Conservation (phyloP, 2,113 vertebrate species). For the Aegypius monachus region DNA sequence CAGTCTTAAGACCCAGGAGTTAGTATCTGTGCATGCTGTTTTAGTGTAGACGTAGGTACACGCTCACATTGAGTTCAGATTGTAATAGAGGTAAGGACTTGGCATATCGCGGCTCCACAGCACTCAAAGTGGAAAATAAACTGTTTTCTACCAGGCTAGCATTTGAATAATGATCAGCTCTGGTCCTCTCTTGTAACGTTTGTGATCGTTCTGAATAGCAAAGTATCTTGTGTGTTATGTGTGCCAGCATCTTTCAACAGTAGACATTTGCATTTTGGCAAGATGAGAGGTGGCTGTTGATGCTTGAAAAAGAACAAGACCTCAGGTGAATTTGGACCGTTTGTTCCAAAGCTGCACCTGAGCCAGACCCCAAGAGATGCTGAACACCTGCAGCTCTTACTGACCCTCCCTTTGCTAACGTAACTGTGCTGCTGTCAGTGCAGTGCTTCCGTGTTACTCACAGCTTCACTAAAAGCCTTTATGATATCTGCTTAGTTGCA, state of each 20-base stretch:
- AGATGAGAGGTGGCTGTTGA: neutral
- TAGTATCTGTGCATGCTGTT: neutral
- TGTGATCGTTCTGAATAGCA: neutral
- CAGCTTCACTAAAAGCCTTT: neutral
- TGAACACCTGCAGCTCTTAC: neutral
- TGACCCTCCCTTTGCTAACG: neutral
- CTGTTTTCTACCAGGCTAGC: neutral
- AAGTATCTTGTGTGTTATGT: neutral
- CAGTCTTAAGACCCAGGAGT: neutral
- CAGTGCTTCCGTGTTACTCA: neutral
- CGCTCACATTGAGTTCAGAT: neutral
- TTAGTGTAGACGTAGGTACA: fast-evolving
- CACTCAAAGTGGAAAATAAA: neutral
- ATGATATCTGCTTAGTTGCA: neutral
- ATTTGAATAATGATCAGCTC: neutral
- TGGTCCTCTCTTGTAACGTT: neutral
- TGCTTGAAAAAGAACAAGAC: neutral
- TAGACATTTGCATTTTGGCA: neutral
- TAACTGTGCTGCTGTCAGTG: neutral
- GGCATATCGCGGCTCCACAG: neutral
- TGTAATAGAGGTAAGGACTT: neutral
- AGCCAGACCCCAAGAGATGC: neutral
- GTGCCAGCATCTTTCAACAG: neutral
- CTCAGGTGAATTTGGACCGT: neutral
- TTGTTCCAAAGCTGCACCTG: neutral